Evolutionary conservation across 2,797 vertebrate species (phyloP).

Genomic region (Phrynocephalus forsythii): DNA sequence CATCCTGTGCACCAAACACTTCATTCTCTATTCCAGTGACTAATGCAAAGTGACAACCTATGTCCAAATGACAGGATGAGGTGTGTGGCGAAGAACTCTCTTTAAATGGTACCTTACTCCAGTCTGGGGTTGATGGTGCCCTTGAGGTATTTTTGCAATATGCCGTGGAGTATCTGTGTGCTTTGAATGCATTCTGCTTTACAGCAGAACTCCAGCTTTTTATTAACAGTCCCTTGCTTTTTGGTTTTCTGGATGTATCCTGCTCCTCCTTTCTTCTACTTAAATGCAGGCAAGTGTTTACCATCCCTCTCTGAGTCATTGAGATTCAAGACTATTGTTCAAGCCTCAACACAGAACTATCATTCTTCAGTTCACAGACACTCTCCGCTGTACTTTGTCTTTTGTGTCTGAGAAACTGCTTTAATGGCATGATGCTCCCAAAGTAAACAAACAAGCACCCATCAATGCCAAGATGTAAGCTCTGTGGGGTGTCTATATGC

Average conservation of each 20-base stretch:
- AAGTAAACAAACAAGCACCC: slow-evolving; percentile 16
- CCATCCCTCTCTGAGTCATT: background rate
- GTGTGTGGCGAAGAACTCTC: background rate
- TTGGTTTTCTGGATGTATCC: too few species aligned
- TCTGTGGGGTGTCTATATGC: background rate
- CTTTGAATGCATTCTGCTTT: background rate
- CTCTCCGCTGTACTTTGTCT: background rate
- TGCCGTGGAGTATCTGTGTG: background rate
- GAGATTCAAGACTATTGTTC: slow-evolving; percentile 28
- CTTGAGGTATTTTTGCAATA: background rate
- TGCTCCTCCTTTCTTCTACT: background rate
- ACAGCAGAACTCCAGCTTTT: background rate
- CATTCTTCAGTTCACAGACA: background rate
- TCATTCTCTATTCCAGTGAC: background rate
- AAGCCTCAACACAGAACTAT: background rate
- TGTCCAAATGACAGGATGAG: background rate
- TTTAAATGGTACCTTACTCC: background rate
- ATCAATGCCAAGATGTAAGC: slow-evolving; percentile 4
- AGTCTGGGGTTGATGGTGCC: background rate
- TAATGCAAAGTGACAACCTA: background rate
- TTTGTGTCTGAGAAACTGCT: slow-evolving; percentile 5
- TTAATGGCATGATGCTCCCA: background rate
- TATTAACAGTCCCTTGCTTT: background rate
- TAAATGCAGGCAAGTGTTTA: background rate
- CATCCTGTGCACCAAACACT: background rate